phyloP scores from a whole-genome alignment of 2,888 invertebrate genomes.

The Mystacides longicornis region DNA sequence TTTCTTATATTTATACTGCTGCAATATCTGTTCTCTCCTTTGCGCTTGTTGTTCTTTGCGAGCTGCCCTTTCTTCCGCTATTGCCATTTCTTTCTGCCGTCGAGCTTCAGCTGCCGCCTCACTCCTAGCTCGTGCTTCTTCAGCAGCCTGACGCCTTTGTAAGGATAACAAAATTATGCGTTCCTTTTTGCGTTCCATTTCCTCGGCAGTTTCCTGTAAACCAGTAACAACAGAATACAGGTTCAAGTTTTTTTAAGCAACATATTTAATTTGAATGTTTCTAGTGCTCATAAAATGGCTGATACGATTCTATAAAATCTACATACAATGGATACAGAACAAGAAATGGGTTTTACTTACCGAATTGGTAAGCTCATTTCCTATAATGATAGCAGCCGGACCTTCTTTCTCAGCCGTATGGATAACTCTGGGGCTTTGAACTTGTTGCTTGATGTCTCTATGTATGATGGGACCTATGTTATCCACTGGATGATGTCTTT shows the following conservation, averaged over 20 bases:
- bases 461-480: slow-evolving; percentile 22
- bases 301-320: no score
- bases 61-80: slow-evolving; percentile 64
- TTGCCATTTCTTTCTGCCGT: slow-evolving; percentile 67
- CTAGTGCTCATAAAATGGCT: no score
- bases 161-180: slow-evolving; percentile 82
- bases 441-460: slow-evolving; percentile 17
- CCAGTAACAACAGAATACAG: not conserved
- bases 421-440: slow-evolving; percentile 11
- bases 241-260: not conserved
- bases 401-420: slow-evolving; percentile 36
- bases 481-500: slow-evolving; percentile 17
- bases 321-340: no score
- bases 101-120: slow-evolving; percentile 74
- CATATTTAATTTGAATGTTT: no score
- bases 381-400: slow-evolving; percentile 56
- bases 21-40: slow-evolving; percentile 80
- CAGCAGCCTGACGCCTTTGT: slow-evolving; percentile 85
- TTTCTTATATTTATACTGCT: slow-evolving; percentile 90
- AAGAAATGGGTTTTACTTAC: no score
- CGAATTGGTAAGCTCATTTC: slow-evolving; percentile 57
- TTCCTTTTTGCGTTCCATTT: slow-evolving; percentile 90
- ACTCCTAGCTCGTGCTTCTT: slow-evolving; percentile 75
- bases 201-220: slow-evolving; percentile 69
- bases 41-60: slow-evolving; percentile 80